Conservation (phyloP, 2,888 invertebrate species). For the Gryllus longicercus region DNA sequence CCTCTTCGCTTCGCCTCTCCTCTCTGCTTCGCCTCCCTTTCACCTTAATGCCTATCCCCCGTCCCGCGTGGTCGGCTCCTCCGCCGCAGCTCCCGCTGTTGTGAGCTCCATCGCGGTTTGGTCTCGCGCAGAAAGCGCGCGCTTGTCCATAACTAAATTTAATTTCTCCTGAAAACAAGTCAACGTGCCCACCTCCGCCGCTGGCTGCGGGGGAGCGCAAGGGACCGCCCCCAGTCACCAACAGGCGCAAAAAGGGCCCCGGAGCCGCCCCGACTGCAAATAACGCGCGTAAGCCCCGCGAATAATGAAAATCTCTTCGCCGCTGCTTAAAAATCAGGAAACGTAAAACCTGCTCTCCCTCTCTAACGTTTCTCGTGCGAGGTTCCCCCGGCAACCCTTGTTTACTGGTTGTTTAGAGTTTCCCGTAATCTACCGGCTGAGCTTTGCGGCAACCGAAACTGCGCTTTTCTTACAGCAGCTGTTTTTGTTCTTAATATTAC, state of each 20-base stretch:
- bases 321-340: background rate
- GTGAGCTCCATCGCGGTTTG: background rate
- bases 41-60: too few relatives aligned
- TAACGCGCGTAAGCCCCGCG: background rate
- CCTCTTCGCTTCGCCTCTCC: too few relatives aligned
- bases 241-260: background rate
- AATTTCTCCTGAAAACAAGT: background rate
- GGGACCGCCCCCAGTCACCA: background rate
- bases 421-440: too few relatives aligned
- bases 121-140: background rate
- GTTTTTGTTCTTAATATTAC: too few relatives aligned
- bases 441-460: too few relatives aligned
- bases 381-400: too few relatives aligned
- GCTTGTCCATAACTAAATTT: slow-evolving; percentile 5
- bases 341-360: background rate
- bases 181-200: background rate
- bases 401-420: too few relatives aligned
- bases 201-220: background rate
- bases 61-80: too few relatives aligned
- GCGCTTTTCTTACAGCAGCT: too few relatives aligned
- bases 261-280: background rate
- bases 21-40: too few relatives aligned
- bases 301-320: slow-evolving; percentile 17
- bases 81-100: too few relatives aligned
- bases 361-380: background rate